A percentile compares a stretch with the other conserved stretches of the same genome.
Conservation (phyloP, 2,797 vertebrate genomes). For the Propithecus deckenii region DNA sequence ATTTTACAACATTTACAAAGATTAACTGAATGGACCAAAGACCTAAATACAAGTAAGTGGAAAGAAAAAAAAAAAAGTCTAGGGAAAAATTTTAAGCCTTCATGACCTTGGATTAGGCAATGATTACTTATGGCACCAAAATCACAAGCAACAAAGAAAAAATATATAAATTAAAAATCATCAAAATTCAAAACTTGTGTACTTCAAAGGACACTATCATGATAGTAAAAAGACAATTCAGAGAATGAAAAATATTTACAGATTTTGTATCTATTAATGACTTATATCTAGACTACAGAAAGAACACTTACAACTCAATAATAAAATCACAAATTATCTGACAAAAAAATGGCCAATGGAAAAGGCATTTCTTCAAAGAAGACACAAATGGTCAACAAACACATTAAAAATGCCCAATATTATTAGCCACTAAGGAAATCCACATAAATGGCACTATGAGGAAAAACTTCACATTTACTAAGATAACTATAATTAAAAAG, state of each 20-base stretch:
- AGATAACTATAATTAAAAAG: background rate
- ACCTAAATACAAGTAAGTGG: background rate
- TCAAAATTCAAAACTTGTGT: background rate
- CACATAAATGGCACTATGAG: background rate
- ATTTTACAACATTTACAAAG: background rate
- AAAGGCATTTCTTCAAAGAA: background rate
- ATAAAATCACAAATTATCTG: background rate
- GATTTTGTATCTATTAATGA: background rate
- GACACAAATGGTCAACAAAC: background rate
- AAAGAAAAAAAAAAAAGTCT: background rate
- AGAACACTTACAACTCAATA: background rate
- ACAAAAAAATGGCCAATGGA: background rate
- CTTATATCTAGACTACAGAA: background rate
- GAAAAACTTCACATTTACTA: background rate
- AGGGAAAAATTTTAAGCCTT: background rate
- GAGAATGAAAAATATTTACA: background rate
- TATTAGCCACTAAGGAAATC: background rate
- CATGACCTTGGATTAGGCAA: background rate
- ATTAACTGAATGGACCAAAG: background rate
- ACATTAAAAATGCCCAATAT: background rate
- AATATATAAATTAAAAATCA: background rate
- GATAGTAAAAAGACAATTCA: background rate
- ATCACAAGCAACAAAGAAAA: background rate
- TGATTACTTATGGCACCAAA: background rate
- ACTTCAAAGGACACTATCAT: background rate